These are phyloP conservation scores for Crypturellus tataupa DNA, from an alignment of 2,797 vertebrate species.

Conservation along the genomic window DNA sequence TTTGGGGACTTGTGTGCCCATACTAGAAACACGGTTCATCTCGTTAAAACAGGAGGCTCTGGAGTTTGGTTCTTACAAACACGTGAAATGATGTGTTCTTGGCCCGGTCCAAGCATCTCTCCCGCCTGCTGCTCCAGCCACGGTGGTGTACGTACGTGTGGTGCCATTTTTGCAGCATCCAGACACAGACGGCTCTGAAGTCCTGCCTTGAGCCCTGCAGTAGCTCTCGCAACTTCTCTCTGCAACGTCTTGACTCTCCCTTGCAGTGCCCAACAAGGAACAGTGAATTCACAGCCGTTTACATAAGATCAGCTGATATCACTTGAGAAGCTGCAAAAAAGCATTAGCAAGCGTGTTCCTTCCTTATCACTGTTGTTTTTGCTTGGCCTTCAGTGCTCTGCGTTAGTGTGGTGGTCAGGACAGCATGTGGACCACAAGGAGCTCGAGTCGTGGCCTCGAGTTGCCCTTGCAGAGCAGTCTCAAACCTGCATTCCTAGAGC, in stretches of 20 bases:
- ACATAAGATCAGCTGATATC: not conserved
- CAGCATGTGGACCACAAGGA: not conserved
- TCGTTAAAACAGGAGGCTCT: not conserved
- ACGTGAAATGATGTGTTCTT: not conserved
- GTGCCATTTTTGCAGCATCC: not conserved
- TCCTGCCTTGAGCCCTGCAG: not conserved
- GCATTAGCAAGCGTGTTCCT: not conserved
- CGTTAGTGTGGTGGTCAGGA: fast-evolving
- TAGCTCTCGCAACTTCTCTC: not conserved
- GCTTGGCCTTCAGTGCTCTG: not conserved
- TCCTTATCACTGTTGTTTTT: not conserved
- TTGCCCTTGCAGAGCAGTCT: not conserved
- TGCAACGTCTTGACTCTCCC: not conserved
- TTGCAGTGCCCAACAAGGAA: not conserved
- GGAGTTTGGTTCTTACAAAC: not conserved
- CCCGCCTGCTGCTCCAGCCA: not conserved
- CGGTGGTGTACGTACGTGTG: not conserved
- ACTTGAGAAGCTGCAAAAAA: not conserved
- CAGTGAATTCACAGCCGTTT: not conserved
- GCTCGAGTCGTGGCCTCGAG: not conserved
- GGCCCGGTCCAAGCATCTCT: not conserved
- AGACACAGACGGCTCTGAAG: not conserved
- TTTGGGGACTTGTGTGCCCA: not conserved
- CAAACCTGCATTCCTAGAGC: not conserved
- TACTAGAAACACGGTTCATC: not conserved